phyloP scores from a whole-genome alignment of 2,113 vertebrate species.

The Monopterus albus region DNA sequence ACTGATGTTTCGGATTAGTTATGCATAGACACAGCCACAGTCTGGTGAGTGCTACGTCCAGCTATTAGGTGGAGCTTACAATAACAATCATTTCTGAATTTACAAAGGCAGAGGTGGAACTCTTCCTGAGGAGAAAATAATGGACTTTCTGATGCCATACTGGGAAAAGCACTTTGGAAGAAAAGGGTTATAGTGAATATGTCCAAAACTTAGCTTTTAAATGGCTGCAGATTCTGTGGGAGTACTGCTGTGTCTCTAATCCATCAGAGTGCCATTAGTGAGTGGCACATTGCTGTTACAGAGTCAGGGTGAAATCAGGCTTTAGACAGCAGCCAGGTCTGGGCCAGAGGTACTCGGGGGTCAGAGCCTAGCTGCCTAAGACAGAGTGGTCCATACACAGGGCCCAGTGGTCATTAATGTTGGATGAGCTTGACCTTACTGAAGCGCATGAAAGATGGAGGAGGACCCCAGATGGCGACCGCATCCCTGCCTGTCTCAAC shows the following conservation, averaged over 20 bases:
- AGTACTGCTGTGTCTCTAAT: constrained; percentile 25
- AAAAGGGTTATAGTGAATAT: constrained; percentile 32
- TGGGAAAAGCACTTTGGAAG: constrained; percentile 39
- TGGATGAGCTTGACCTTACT: constrained; percentile 68
- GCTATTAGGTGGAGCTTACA: constrained; percentile 23
- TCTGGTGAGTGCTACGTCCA: constrained; percentile 3
- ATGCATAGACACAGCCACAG: constrained; percentile 6
- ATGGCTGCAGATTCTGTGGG: constrained; percentile 1
- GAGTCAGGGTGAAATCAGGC: constrained; percentile 10
- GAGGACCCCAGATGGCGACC: constrained; percentile 73
- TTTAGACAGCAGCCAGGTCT: background rate
- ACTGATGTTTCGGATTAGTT: constrained; percentile 3
- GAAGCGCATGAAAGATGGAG: constrained; percentile 67
- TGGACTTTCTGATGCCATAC: constrained; percentile 39
- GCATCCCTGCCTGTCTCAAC: constrained; percentile 13
- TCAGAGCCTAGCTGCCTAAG: constrained; percentile 21
- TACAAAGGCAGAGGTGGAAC: constrained; percentile 15
- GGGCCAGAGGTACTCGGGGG: background rate
- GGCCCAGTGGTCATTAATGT: constrained; percentile 77
- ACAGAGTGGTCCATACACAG: constrained; percentile 27
- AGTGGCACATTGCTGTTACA: constrained; percentile 26
- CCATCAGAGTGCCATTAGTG: constrained; percentile 38
- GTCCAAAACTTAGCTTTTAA: constrained; percentile 24
- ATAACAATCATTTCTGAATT: constrained; percentile 26
- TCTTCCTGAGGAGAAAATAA: constrained; percentile 57